Evolutionary conservation across 2,888 invertebrate species (phyloP), one percentile per base, ranked within the genome.

Genomic region (Drosophila borealis): DNA sequence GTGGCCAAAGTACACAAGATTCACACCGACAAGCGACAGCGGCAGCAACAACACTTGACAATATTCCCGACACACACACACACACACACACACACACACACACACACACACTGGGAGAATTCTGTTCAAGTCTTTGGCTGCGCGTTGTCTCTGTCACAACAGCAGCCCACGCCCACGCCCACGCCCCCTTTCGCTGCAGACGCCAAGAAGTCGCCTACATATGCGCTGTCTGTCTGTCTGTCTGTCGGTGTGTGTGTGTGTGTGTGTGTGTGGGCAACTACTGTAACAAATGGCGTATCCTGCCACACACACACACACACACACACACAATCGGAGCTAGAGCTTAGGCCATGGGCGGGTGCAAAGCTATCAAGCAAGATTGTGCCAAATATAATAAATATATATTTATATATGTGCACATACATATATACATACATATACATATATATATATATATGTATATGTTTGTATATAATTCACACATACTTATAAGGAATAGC

Each of bases 1-100:
- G 91, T 91, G 91, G 91, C 91, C 91, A 91, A 91, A 77, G 91
- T 91, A 91, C 91, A 91, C 92, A 91, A 91, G 91, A 90, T 91
- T 92, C 92, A 91, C 92, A 91, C 91, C 88, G 68, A 72, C 77
- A 68, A 55, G 61, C 39, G 25, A 4, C 25, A 25, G 25, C 25
- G 8, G 25, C 87, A 54, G 45, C 69, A 64, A 17, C 61, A 84
- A 72, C 84, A 84, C 84, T 88, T 88, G 83, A 80, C 83, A 87
- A 74, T 79, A 78, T 80, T 51, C 65, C 53, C 59, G 46, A 57
- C 60, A 55, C 44, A 44, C 42, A 54, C 25, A 17, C 45, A n/a
- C 37, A 11, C 25, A n/a, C 34, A 39, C 29, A 51, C 46, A 17
- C 51, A 50, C 36, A 34, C 45, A 21, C 11, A 13, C 46, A 63